phyloP scores from a whole-genome alignment of 2,797 vertebrate species.

The Vultur gryphus region DNA sequence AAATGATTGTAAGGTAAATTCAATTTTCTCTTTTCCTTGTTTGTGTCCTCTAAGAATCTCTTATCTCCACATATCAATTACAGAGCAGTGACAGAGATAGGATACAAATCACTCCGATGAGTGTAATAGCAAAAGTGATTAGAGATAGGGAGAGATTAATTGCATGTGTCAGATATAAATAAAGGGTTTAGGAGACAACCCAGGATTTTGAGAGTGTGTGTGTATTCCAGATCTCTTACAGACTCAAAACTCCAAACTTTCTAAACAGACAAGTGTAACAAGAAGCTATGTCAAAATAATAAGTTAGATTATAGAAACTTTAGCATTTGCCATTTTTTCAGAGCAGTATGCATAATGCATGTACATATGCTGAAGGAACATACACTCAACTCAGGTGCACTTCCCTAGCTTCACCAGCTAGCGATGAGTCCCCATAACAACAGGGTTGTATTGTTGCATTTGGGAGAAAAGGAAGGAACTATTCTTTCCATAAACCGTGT shows the following conservation, averaged over 20 bases:
- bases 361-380: not conserved
- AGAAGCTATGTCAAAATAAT: not conserved
- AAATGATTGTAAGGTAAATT: slow-evolving; percentile 56
- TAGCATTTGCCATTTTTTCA: not conserved
- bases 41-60: slow-evolving; percentile 58
- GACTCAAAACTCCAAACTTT: not conserved
- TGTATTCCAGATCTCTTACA: not conserved
- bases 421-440: not conserved
- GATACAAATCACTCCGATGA: slow-evolving; percentile 29
- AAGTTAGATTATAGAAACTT: not conserved
- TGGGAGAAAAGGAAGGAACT: not conserved
- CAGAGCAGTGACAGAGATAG: slow-evolving; percentile 17
- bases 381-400: fast-evolving
- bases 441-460: not conserved
- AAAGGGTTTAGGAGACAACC: not conserved
- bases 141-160: slow-evolving; percentile 59
- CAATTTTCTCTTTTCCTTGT: slow-evolving; percentile 47
- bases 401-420: not conserved
- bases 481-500: not conserved
- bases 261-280: not conserved
- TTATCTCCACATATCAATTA: slow-evolving; percentile 56
- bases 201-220: not conserved
- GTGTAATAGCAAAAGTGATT: slow-evolving; percentile 38
- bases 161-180: slow-evolving; percentile 52
- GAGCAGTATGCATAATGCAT: not conserved